Conservation (phyloP, 2,888 invertebrate species). For the Nasonovia ribisnigri region DNA sequence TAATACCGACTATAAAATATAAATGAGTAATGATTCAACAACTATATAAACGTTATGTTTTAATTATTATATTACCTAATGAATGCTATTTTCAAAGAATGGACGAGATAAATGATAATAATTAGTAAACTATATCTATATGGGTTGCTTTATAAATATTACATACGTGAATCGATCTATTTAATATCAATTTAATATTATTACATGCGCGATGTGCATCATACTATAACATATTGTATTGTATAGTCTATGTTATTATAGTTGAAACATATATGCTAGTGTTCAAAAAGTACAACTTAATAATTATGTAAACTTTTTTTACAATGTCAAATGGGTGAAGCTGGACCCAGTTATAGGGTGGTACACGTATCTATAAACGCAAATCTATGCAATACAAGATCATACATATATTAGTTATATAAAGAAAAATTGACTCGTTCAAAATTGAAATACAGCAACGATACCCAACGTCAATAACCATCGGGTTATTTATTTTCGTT, state of each 20-base stretch:
- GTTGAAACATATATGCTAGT: background rate
- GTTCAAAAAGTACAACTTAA: background rate
- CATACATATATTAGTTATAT: background rate
- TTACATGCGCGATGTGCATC: background rate
- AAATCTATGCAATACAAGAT: background rate
- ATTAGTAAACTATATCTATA: background rate
- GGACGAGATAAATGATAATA: background rate
- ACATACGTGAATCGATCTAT: background rate
- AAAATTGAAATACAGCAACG: background rate
- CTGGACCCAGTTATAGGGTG: background rate
- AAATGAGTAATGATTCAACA: background rate
- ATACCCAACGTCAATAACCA: background rate
- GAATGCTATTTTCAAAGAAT: background rate
- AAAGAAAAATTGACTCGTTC: background rate
- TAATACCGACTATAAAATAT: background rate
- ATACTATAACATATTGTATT: background rate
- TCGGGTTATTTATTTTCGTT: background rate
- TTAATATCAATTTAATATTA: background rate
- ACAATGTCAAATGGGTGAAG: background rate
- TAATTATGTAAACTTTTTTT: background rate
- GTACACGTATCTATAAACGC: background rate
- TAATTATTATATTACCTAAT: background rate
- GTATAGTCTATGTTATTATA: background rate
- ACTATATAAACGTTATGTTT: background rate
- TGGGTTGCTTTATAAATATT: background rate